Conservation (phyloP, 2,113 vertebrate species). For the Pterophyllum scalare region DNA sequence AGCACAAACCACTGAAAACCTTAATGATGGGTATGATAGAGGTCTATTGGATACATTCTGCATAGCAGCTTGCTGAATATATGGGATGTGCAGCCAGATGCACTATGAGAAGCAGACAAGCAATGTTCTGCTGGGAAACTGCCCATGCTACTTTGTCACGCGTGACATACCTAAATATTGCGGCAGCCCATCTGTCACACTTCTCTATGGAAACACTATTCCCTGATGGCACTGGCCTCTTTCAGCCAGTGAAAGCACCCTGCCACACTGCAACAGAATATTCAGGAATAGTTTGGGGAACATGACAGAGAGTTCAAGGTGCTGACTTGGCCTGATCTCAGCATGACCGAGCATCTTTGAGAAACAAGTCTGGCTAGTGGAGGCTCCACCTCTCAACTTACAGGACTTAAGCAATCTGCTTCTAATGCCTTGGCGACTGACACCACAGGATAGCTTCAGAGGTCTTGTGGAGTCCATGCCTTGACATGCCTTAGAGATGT, state of each 20-base stretch:
- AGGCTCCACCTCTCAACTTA: too few relatives aligned
- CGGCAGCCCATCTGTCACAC: background rate
- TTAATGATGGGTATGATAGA: background rate
- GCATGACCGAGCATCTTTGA: background rate
- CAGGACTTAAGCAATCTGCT: too few relatives aligned
- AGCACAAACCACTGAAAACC: background rate
- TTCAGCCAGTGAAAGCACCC: background rate
- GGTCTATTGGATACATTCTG: accelerated
- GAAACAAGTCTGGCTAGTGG: background rate
- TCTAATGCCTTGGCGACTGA: too few relatives aligned
- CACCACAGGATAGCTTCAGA: too few relatives aligned
- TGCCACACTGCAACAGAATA: background rate
- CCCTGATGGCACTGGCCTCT: background rate
- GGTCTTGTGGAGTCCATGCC: too few relatives aligned
- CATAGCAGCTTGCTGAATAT: background rate
- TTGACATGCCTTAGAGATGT: too few relatives aligned
- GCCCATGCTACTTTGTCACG: background rate
- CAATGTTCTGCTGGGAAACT: background rate
- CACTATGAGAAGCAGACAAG: background rate
- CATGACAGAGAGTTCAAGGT: background rate
- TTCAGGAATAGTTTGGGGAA: background rate
- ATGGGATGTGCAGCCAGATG: background rate
- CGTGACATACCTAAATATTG: background rate
- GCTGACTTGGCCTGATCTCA: background rate
- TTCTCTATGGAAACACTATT: background rate